Base-by-base conservation (phyloP, 2,113 vertebrate genomes). In the Orthonyx spaldingii region DNA sequence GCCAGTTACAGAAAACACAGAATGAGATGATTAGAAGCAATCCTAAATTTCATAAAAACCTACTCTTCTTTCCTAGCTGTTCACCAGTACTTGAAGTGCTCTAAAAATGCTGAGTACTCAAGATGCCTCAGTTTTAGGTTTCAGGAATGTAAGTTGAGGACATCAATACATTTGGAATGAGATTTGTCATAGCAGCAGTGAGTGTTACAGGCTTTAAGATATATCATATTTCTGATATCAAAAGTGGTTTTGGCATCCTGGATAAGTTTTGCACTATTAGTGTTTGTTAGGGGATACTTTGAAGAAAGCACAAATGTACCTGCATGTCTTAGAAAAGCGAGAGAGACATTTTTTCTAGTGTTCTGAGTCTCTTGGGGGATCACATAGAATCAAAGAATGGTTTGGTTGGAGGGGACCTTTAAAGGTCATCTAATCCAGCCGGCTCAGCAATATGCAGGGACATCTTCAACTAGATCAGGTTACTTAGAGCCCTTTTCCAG, bases 1-100 rank as follows among this genome's bases (percentile, higher is more conserved):
- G 57, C 83, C 75, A 83, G 37, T 86, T 92, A 71, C 60, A 64
- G 84, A 93, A 88, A 66, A 37, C 30, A 65, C 41, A 91, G 60
- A 85, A 87, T 72, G 37, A 79, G 44, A 28, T 44, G 42, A 49
- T 83, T 57, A 70, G 27, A 70, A 84, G 37, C 22, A 50, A 35
- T 39, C 63, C 71, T 96, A 53, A 60, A 84, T 96, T 93, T 91
- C 37, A 42, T 70, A 82, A 80, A 86, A 94, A 87, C 32, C 26
- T 39, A 3, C 10, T 68, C 74, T 92, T 90, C 30, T 64, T 92
- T 90, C 47, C 33, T 60, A 72, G 41, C 42, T 63, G 9, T 83
- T 97, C 50, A 80, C 79, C 59, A 77, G 21, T 50, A 35, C 52
- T 90, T 75, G 78, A 82, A 96, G 61, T 94, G 37, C 61, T 77